These are phyloP conservation scores for Colletes gigas DNA, from an alignment of 1,140 invertebrate genomes.

Conservation along the genomic window DNA sequence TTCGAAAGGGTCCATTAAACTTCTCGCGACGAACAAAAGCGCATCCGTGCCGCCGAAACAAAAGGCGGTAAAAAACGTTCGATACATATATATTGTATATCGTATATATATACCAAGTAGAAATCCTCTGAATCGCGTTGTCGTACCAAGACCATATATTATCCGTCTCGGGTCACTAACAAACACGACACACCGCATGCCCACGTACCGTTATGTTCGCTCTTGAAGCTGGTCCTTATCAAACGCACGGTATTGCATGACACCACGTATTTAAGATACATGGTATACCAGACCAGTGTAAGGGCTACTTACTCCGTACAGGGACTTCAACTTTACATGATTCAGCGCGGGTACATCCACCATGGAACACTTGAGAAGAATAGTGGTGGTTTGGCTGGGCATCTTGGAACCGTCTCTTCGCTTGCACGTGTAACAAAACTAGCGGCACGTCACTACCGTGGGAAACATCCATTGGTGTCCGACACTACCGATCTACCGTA, in stretches of 20 bases:
- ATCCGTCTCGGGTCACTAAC: slow-evolving; percentile 39
- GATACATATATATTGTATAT: too few relatives aligned
- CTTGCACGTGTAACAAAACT: slow-evolving; percentile 46
- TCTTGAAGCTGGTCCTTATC: slow-evolving; percentile 33
- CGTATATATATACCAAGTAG: not conserved
- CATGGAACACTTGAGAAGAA: slow-evolving; percentile 80
- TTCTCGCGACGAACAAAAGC: not conserved
- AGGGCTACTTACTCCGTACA: slow-evolving; percentile 74
- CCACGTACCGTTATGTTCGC: slow-evolving; percentile 53
- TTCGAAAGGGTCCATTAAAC: slow-evolving; percentile 27
- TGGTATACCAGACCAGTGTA: not conserved
- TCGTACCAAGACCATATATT: slow-evolving; percentile 19
- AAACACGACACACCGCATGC: slow-evolving; percentile 26
- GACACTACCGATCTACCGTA: slow-evolving; percentile 36
- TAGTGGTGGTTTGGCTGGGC: slow-evolving; percentile 80
- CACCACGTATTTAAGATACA: slow-evolving; percentile 3
- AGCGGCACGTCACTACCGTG: slow-evolving; percentile 54
- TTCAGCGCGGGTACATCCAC: slow-evolving; percentile 79
- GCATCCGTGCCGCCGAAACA: slow-evolving; percentile 4
- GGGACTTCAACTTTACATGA: slow-evolving; percentile 77
- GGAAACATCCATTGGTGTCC: slow-evolving; percentile 58
- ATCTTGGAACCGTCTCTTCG: slow-evolving; percentile 62
- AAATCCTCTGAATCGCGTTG: slow-evolving; percentile 16
- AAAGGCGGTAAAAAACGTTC: slow-evolving; percentile 1
- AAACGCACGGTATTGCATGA: slow-evolving; percentile 17